Evolutionary conservation across 1,140 invertebrate species (phyloP).

Genomic region (Heliconius hermathena): DNA sequence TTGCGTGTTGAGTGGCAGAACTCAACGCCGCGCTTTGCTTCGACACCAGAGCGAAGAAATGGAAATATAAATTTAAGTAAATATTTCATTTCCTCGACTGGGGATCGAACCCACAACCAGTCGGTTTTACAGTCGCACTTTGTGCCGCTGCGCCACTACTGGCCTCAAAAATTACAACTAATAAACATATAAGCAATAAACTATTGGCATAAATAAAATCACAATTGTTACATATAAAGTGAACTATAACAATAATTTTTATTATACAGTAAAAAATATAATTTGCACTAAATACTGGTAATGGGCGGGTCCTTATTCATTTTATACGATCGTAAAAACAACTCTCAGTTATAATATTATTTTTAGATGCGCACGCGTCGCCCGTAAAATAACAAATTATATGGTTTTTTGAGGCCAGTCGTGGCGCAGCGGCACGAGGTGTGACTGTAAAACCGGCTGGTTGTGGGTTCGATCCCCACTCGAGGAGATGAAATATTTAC

Average conservation of each 20-base stretch:
- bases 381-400: slow-evolving; percentile 48
- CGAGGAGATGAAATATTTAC: too few species aligned
- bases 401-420: slow-evolving; percentile 25
- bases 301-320: slow-evolving; percentile 56
- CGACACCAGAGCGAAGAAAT: too few species aligned
- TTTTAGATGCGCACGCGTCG: slow-evolving; percentile 68
- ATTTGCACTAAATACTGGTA: slow-evolving; percentile 69
- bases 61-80: too few species aligned
- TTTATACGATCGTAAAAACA: slow-evolving; percentile 42
- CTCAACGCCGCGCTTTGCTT: too few species aligned
- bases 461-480: too few species aligned
- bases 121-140: too few species aligned
- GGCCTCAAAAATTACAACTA: neutral
- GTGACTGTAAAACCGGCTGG: too few species aligned
- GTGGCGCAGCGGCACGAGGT: too few species aligned
- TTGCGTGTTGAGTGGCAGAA: too few species aligned
- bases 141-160: too few species aligned
- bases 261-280: slow-evolving; percentile 54
- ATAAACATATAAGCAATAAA: slow-evolving; percentile 12
- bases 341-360: slow-evolving; percentile 21
- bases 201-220: neutral
- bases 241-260: slow-evolving; percentile 31
- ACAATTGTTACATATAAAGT: slow-evolving; percentile 1
- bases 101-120: too few species aligned
- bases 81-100: too few species aligned